Percentiles rank a stretch among this genome's conserved stretches.
phyloP scores from a whole-genome alignment of 2,888 invertebrate genomes.

The Ellobium chinense region DNA sequence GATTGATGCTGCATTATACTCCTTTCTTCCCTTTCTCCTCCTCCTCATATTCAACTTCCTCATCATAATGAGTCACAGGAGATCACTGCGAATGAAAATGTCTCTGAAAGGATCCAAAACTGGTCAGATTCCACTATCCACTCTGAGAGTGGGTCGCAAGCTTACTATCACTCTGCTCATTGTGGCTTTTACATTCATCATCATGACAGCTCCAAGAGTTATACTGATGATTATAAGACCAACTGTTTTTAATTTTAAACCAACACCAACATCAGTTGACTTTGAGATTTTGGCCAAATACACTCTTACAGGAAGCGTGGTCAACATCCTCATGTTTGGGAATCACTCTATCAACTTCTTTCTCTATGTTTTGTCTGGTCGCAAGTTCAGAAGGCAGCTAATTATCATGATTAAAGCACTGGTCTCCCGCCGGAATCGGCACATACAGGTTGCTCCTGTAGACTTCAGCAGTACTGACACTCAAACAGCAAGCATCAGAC shows the following conservation, averaged over 20 bases:
- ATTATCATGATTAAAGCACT: slow-evolving; percentile 30
- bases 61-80: slow-evolving; percentile 61
- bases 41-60: slow-evolving; percentile 67
- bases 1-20: slow-evolving; percentile 69
- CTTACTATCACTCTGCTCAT: slow-evolving; percentile 65
- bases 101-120: slow-evolving; percentile 42
- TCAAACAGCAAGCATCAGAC: slow-evolving; percentile 1
- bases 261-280: slow-evolving; percentile 43
- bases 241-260: slow-evolving; percentile 55
- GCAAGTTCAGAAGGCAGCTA: slow-evolving; percentile 63
- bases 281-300: slow-evolving; percentile 57
- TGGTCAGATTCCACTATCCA: slow-evolving; percentile 4
- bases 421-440: background rate
- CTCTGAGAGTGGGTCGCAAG: slow-evolving; percentile 47
- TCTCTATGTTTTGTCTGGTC: slow-evolving; percentile 66
- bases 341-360: slow-evolving; percentile 70
- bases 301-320: slow-evolving; percentile 54
- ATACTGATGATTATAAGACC: slow-evolving; percentile 63
- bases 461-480: slow-evolving; percentile 14
- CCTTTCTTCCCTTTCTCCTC: slow-evolving; percentile 66
- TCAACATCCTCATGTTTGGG: slow-evolving; percentile 59
- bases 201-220: slow-evolving; percentile 65
- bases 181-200: slow-evolving; percentile 64
- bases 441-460: background rate
- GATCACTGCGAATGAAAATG: slow-evolving; percentile 47